phyloP scores from a whole-genome alignment of 1,140 invertebrate genomes.

The Temnothorax nylanderi region DNA sequence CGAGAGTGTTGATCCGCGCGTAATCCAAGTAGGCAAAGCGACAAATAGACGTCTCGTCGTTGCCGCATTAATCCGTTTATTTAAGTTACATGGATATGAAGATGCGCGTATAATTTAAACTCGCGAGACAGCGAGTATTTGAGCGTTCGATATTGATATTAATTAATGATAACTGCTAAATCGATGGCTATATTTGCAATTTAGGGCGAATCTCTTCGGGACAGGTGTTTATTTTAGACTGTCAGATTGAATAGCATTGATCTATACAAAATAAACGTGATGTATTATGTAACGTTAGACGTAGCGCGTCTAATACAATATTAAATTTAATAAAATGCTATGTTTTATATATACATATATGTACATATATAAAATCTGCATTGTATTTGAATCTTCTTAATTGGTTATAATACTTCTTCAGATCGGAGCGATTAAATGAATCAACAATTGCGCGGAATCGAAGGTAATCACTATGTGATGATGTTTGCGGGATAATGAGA shows the following conservation, averaged over 20 bases:
- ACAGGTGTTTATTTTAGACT: not conserved
- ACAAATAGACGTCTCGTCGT: not conserved
- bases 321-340: not conserved
- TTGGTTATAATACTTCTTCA: not conserved
- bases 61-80: not conserved
- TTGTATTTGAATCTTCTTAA: not conserved
- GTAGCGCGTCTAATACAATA: not conserved
- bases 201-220: not conserved
- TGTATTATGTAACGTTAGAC: not conserved
- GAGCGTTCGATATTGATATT: not conserved
- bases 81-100: not conserved
- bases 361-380: not conserved
- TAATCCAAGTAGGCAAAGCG: not conserved
- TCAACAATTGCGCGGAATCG: not conserved
- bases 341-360: not conserved
- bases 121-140: not conserved
- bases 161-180: constrained; percentile 22
- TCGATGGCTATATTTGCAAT: constrained; percentile 21
- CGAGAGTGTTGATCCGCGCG: not conserved
- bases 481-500: not conserved
- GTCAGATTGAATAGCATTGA: not conserved
- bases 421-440: not conserved
- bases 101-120: not conserved
- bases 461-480: not conserved
- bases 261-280: not conserved